These are phyloP conservation scores for Pagetopsis macropterus DNA, from an alignment of 2,797 vertebrate species.

Conservation along the genomic window DNA sequence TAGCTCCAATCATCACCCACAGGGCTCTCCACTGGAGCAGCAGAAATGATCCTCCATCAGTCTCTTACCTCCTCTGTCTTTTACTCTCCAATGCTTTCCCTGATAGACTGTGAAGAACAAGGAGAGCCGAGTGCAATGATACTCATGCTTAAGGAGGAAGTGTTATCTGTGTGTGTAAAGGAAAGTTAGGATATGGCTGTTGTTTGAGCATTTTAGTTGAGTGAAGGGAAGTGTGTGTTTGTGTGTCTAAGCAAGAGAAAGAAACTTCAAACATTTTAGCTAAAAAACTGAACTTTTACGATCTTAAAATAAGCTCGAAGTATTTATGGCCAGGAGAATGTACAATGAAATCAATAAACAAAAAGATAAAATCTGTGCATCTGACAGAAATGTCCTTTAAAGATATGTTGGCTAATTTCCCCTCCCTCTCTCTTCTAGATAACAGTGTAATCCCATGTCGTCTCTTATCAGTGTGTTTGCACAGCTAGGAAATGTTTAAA, in stretches of 20 bases:
- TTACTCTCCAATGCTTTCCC: conserved; percentile 10
- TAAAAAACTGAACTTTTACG: no score
- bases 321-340: neutral
- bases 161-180: neutral
- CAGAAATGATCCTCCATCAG: conserved; percentile 14
- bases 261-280: neutral
- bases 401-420: no score
- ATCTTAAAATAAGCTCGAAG: no score
- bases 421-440: conserved; percentile 3
- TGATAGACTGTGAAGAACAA: conserved; percentile 24
- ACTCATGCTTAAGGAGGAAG: neutral
- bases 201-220: neutral
- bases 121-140: neutral
- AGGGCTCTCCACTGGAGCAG: conserved; percentile 19
- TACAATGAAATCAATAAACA: conserved; percentile 2
- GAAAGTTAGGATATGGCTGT: neutral
- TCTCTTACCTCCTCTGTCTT: neutral
- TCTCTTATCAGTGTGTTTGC: conserved; percentile 11
- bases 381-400: no score
- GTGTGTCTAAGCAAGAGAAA: neutral
- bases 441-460: neutral
- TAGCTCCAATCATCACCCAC: conserved; percentile 21
- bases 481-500: conserved; percentile 1
- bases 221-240: neutral
- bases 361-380: no score